Evolutionary conservation across 2,113 vertebrate genomes (phyloP).

Genomic region (Archocentrus centrarchus): DNA sequence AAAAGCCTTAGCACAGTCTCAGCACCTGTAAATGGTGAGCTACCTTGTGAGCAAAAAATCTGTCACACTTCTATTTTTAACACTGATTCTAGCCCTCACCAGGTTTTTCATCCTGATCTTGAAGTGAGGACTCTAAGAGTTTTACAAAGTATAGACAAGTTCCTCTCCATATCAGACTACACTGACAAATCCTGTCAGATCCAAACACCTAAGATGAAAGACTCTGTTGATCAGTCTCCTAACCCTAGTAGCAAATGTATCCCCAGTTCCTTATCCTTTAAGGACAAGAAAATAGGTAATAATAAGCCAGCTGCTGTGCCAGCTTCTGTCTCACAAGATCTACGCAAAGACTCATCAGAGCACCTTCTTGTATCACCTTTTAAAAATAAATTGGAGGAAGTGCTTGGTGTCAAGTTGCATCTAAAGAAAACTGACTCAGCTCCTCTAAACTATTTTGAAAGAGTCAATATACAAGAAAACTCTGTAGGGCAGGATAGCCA

Average conservation of each 20-base stretch:
- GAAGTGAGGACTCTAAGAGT: slow-evolving; percentile 51
- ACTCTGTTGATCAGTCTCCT: neutral
- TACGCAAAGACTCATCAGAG: neutral
- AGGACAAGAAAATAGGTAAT: neutral
- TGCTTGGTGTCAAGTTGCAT: slow-evolving; percentile 15
- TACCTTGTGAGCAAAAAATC: slow-evolving; percentile 4
- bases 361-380: neutral
- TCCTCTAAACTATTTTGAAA: slow-evolving; percentile 1
- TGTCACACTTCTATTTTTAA: neutral
- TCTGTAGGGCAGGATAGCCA: neutral
- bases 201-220: neutral
- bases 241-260: neutral
- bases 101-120: slow-evolving; percentile 30
- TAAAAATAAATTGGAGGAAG: slow-evolving; percentile 30
- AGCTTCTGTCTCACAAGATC: slow-evolving; percentile 8
- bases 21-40: slow-evolving; percentile 39
- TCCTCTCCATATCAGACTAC: slow-evolving; percentile 13
- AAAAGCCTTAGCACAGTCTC: slow-evolving; percentile 25
- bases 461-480: neutral
- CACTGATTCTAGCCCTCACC: neutral
- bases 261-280: neutral
- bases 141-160: slow-evolving; percentile 38
- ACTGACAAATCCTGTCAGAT: neutral
- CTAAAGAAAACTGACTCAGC: neutral
- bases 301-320: neutral